A percentile compares a stretch with the other conserved stretches of the same genome.
Conservation (phyloP, 1,140 invertebrate genomes). For the Phthorimaea operculella region DNA sequence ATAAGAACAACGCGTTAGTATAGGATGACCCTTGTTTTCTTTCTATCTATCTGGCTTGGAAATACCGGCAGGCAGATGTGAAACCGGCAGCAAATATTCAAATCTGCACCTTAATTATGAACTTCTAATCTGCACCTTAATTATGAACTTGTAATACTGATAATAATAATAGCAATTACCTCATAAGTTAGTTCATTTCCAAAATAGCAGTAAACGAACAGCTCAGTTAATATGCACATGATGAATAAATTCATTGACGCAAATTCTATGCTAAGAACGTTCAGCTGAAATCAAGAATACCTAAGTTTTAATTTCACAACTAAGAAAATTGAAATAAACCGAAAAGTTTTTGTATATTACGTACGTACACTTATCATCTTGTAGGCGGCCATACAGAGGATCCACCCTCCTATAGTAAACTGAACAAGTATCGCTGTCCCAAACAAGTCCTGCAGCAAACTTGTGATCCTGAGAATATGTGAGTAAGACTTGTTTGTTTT, state of each 20-base stretch:
- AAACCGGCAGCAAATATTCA: no score
- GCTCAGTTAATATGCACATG: slow-evolving; percentile 50
- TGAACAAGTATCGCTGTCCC: slow-evolving; percentile 42
- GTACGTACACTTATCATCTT: slow-evolving; percentile 46
- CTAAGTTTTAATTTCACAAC: background rate
- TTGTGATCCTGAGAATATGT: slow-evolving; percentile 29
- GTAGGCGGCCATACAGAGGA: slow-evolving; percentile 54
- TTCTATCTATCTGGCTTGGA: background rate
- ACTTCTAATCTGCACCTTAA: no score
- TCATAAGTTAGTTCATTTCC: slow-evolving; percentile 51
- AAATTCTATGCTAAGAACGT: slow-evolving; percentile 47
- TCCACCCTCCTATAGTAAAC: slow-evolving; percentile 52
- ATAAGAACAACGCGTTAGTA: background rate
- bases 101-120: no score
- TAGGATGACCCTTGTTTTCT: background rate
- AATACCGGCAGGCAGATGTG: no score
- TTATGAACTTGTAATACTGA: no score
- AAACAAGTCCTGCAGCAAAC: slow-evolving; percentile 40
- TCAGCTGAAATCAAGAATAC: slow-evolving; percentile 24
- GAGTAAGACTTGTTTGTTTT: background rate
- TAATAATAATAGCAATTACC: slow-evolving; percentile 26
- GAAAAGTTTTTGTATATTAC: background rate
- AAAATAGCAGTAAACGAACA: slow-evolving; percentile 57
- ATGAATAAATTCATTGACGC: slow-evolving; percentile 54
- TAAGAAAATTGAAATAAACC: background rate